These are phyloP conservation scores for Apodemus agrarius DNA, from an alignment of 2,797 vertebrate genomes.

Conservation along the genomic window DNA sequence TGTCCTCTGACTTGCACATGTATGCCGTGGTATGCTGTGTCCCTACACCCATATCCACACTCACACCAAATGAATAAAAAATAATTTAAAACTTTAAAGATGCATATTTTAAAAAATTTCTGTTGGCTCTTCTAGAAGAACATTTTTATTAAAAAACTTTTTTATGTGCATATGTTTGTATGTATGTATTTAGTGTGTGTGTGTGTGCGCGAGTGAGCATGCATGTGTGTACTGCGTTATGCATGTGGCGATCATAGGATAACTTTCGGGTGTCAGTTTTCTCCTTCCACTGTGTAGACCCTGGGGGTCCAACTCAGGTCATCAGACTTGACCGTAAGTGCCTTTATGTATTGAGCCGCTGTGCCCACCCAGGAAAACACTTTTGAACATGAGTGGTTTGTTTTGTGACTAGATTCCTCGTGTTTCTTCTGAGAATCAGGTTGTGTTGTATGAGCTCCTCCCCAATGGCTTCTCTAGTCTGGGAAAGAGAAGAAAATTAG, in stretches of 20 bases:
- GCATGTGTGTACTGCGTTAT: too few species aligned
- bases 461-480: neutral
- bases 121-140: neutral
- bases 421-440: neutral
- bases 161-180: neutral
- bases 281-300: neutral
- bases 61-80: neutral
- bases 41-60: neutral
- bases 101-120: neutral
- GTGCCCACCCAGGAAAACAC: neutral
- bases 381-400: slow-evolving; percentile 7
- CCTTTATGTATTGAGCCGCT: neutral
- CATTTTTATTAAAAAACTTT: neutral
- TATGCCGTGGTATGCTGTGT: neutral
- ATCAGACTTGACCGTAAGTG: neutral
- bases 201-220: too few species aligned
- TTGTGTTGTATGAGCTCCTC: neutral
- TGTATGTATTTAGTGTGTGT: neutral
- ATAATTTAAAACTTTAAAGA: neutral
- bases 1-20: neutral
- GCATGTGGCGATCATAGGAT: neutral
- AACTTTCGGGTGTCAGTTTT: neutral
- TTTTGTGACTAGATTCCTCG: neutral
- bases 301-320: neutral
- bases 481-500: neutral